Evolutionary conservation across 2,888 invertebrate genomes (phyloP), one percentile per base, ranked within the genome.

Genomic region (Acleris laterana): DNA sequence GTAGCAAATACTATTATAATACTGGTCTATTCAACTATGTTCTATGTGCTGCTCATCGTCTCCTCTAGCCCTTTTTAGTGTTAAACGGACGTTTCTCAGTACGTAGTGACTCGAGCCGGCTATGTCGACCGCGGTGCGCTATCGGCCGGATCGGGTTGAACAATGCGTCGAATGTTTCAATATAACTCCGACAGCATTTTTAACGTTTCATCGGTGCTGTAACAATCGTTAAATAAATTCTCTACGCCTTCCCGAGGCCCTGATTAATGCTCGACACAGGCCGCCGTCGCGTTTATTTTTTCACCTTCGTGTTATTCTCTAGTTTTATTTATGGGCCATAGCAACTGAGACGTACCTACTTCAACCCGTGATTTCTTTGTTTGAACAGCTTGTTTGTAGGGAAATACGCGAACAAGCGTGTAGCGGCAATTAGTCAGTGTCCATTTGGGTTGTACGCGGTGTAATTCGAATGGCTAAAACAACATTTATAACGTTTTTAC

Each of bases 181-280:
- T 90, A 90, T 89, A 89, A 80, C 85, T 78, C 84, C 88, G 87
- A 91, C 90, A 90, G 89, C 89, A 89, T 92, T 92, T 92, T 91
- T 90, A 91, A 90, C 88, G 91, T 91, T 92, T 92, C 92, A 89
- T 90, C 91, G 91, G 80, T 84, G 83, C 80, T 90, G 89, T 89
- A 89, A 92, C 91, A 91, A 91, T 91, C 91, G 91, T 92, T 87
- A 90, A 92, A 92, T 90, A 92, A 91, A 92, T 93, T 90, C 90
- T 89, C 86, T 90, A 88, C 91, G 90, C 91, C 90, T 90, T 89
- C 90, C 89, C 88, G 85, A 80, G 85, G 88, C 83, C 84, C 90
- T 93, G 93, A 93, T 93, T 93, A 92, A 93, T 92, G 91, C 90
- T 82, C 85, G 88, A 90, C 90, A 91, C 83, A 85, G 81, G 72